These are phyloP conservation scores for Planiliza haematocheilus DNA, from an alignment of 2,113 vertebrate genomes.

Conservation along the genomic window DNA sequence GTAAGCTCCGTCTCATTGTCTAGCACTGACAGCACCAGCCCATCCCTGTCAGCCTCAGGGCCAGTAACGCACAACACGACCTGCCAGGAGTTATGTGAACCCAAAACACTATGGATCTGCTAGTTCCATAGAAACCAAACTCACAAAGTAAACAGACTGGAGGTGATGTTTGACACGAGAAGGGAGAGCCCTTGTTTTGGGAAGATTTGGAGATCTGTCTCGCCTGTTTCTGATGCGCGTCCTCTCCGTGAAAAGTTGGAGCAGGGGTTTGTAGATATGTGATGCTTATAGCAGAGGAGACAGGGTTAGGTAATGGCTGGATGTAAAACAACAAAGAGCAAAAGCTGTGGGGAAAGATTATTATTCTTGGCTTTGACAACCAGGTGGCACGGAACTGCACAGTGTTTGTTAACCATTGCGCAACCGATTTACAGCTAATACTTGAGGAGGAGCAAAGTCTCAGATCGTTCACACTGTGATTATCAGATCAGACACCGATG, in stretches of 20 bases:
- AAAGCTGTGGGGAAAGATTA: conserved; percentile 32
- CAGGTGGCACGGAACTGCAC: conserved; percentile 31
- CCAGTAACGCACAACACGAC: conserved; percentile 39
- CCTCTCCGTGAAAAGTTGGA: conserved; percentile 12
- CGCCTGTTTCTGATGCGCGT: conserved; percentile 46
- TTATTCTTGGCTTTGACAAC: conserved; percentile 51
- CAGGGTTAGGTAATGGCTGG: conserved; percentile 68
- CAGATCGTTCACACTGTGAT: conserved; percentile 50
- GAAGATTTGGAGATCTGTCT: conserved; percentile 55
- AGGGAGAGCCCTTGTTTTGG: conserved; percentile 54
- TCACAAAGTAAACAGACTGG: conserved; percentile 68
- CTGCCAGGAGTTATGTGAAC: conserved; percentile 70
- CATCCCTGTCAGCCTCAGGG: conserved; percentile 71
- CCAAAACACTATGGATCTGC: conserved; percentile 63
- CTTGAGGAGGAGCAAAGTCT: conserved; percentile 24
- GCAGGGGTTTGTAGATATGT: conserved; percentile 41
- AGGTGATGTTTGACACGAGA: conserved; percentile 74
- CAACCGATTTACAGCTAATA: conserved; percentile 55
- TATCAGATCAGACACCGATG: conserved; percentile 60
- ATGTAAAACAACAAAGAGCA: conserved; percentile 62
- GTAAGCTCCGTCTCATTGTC: conserved; percentile 55
- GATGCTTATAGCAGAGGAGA: conserved; percentile 59
- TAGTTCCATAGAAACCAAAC: conserved; percentile 76
- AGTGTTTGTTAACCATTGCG: conserved; percentile 45
- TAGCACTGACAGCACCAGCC: conserved; percentile 68